Evolutionary conservation across 2,888 invertebrate genomes (phyloP), one percentile per base, ranked within the genome.

Genomic region (Yponomeuta sedellus): DNA sequence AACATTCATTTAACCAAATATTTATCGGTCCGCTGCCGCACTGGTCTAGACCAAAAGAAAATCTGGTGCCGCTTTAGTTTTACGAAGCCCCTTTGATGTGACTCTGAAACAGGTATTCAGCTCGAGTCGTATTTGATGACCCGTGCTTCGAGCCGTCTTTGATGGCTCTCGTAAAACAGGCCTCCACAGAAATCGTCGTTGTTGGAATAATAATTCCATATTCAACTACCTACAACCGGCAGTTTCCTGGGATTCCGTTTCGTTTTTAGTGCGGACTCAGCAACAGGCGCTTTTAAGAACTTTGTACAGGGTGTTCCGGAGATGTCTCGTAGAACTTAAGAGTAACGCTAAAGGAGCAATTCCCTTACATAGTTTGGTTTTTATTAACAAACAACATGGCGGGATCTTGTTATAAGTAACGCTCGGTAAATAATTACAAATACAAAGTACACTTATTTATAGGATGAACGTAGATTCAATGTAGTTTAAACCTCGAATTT

Each of bases 131-230:
- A 6, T 16, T 39, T 61, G 25, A 61, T 34, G 25, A n/a, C 61
- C 28, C 34, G n/a, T 34, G 61, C 39, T 19, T 25, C 34, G 34
- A 28, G 61, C 3, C 22, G 25, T 58, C 61, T 62, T 62, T 62
- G 62, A 64, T 64, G 61, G 64, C 44, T 64, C 59, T 67, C 68
- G 68, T 68, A 66, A 68, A 68, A 66, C 57, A 20, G 52, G 56
- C 63, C 66, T 62, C 62, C 64, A 64, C 61, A 57, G 64, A 66
- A 64, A 59, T 22, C 65, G 65, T 61, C 12, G 66, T 68, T 67
- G 56, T 59, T 64, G 67, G n/a, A 56, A 39, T 52, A 16, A 16
- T 16, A 44, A 52, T 16, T 52, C 44, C 44, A 16, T 16, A 52
- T 52, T 52, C 12, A 52, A 12, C 44, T 2, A 12, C 12, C 44